phyloP scores from a whole-genome alignment of 2,888 invertebrate species.

The Polydrusus cervinus region DNA sequence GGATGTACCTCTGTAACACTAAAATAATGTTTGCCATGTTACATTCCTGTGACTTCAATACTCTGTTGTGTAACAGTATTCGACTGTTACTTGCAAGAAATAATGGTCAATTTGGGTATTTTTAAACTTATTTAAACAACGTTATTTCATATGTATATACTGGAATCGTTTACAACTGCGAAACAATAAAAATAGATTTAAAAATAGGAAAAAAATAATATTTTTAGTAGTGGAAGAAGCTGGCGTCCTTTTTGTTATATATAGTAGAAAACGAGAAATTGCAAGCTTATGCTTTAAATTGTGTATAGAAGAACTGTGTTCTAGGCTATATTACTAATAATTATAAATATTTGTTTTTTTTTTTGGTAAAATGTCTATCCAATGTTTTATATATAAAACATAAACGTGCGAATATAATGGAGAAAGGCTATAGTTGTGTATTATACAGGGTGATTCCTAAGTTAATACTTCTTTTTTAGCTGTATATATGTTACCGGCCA shows the following conservation, averaged over 20 bases:
- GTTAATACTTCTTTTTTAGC: no score
- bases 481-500: no score
- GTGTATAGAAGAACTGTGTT: constrained; percentile 42
- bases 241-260: constrained; percentile 38
- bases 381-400: background rate
- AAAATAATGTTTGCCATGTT: no score
- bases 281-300: constrained; percentile 50
- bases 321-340: constrained; percentile 18
- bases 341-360: background rate
- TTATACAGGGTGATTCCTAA: no score
- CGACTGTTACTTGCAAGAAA: no score
- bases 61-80: no score
- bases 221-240: constrained; percentile 26
- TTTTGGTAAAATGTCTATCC: constrained; percentile 1
- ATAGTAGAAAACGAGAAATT: constrained; percentile 37
- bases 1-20: no score
- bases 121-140: constrained; percentile 5
- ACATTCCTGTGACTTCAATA: no score
- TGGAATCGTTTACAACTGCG: background rate
- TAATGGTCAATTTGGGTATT: no score
- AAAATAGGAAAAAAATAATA: constrained; percentile 12
- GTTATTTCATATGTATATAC: background rate
- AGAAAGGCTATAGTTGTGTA: no score
- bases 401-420: no score
- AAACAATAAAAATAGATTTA: background rate